A percentile compares a stretch with the other conserved stretches of the same genome.
Evolutionary conservation across 1,140 invertebrate genomes (phyloP).

Genomic region (Grapholita molesta): DNA sequence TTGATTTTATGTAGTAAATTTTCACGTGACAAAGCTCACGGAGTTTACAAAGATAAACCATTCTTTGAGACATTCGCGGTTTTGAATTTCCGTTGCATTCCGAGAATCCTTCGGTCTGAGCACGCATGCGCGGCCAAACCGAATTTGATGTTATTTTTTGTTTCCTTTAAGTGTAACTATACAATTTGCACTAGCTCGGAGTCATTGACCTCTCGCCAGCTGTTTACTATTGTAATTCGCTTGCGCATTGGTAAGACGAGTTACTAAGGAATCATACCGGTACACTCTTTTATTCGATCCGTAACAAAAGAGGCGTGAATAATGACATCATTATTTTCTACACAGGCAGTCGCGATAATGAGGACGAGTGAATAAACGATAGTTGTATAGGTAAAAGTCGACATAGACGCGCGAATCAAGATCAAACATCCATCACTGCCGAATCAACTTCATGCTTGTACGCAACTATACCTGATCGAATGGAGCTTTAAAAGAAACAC

Average conservation of each 20-base stretch:
- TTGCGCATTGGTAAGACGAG: slow-evolving; percentile 56
- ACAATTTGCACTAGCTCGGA: slow-evolving; percentile 68
- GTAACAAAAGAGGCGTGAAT: slow-evolving; percentile 70
- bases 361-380: slow-evolving; percentile 48
- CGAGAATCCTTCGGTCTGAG: slow-evolving; percentile 37
- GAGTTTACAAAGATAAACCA: slow-evolving; percentile 28
- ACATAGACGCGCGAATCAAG: not conserved
- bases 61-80: slow-evolving; percentile 38
- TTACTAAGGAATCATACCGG: slow-evolving; percentile 61
- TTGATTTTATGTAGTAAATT: not conserved
- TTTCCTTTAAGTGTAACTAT: slow-evolving; percentile 60
- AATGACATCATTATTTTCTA: slow-evolving; percentile 68
- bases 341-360: slow-evolving; percentile 36
- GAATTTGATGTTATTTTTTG: slow-evolving; percentile 62
- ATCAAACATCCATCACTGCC: slow-evolving; percentile 6
- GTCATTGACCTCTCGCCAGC: slow-evolving; percentile 70
- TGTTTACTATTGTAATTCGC: slow-evolving; percentile 65
- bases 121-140: slow-evolving; percentile 44
- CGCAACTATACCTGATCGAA: slow-evolving; percentile 1
- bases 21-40: not conserved
- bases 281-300: slow-evolving; percentile 58
- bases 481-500: slow-evolving; percentile 2
- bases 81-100: slow-evolving; percentile 40
- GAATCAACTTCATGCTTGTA: not conserved
- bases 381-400: slow-evolving; percentile 15